Evolutionary conservation across 2,888 invertebrate species (phyloP), one percentile per base, ranked within the genome.

Genomic region (Ormyrus thymus): DNA sequence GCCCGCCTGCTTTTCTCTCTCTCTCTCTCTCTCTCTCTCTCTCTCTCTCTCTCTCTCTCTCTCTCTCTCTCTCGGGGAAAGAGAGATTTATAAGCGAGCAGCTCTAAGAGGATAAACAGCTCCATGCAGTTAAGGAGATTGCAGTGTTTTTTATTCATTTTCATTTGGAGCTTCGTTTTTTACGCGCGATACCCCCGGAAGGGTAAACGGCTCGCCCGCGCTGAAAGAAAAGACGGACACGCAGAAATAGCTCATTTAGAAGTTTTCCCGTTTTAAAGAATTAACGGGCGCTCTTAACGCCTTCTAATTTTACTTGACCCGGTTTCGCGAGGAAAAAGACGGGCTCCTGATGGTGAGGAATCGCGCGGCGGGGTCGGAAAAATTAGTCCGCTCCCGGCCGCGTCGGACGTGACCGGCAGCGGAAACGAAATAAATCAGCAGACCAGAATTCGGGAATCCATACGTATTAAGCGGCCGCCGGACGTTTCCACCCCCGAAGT

Each of bases 401-500:
- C 65, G 51, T 45, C 45, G 66, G 53, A 68, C 68, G 53, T 53
- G 66, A 68, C 51, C 59, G 51, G 65, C 51, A 66, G 45, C n/a
- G 15, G 48, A 70, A 70, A 10, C 46, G 15, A 71, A 66, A 65
- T 71, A 71, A 77, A 77, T 77, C 65, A 65, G 59, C 11, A 46
- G 1, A 29, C n/a, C 15, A 53, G 68, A 51, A 53, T 61, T 51
- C 45, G 65, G n/a, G 53, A 50, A 72, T 59, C 46, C 43, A 48
- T 51, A 51, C 13, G 15, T 5, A 69, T 69, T 53, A 48, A 29
- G 5, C 9, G 9, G 8, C 8, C 29, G 29, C 29, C 48, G 7
- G n/a, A 11, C n/a, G 56, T 64, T 29, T 29, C 29, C 29, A 3
- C 4, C 48, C 7, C 13, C 43, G 15, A 58, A 29, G 29, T 3